Base-by-base conservation (phyloP, 2,888 invertebrate species). In the Drosophila testacea region DNA sequence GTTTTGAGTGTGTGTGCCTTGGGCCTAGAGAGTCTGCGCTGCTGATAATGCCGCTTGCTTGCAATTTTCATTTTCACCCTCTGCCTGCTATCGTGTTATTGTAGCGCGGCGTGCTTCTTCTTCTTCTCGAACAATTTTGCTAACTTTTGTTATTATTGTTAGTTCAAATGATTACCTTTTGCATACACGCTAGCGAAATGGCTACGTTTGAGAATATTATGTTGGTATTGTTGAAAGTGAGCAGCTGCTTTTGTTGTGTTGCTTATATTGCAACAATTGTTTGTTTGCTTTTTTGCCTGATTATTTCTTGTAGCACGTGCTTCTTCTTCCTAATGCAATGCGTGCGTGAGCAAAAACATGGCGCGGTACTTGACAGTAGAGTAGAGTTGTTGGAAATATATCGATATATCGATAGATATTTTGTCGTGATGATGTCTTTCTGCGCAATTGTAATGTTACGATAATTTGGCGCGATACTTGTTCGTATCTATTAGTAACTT, bases 241-340 rank as follows among this genome's bases (percentile, higher is more conserved):
- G n/a, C 7, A 32, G 50, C 13, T 22, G 22, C 22, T 22, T 11
- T 28, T 57, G 22, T 41, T 46, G 32, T 38, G n/a, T 42, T 13
- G 54, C 41, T 41, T 34, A 7, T 28, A 30, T 44, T 64, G 46
- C 61, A 74, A 54, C 50, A 62, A 65, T 46, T 69, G 47, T 74
- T 77, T 83, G 69, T 84, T 65, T 69, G 64, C 67, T 47, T 48
- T 73, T 51, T 47, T 52, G 50, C 27, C 44, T 57, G 47, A 55
- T 54, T 54, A 50, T 50, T 42, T 66, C 41, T 47, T 60, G 56
- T 52, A 34, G 69, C 86, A 74, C 77, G 88, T 82, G 77, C 82
- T 85, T 83, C 82, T 83, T 83, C 82, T 88, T 83, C 47, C 80
- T 16, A 76, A 63, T 65, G 76, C 47, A 75, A 67, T 79, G 77